Evolutionary conservation across 92 coral and sea anemone genomes (phyloP).

Genomic region (Pocillopora meandrina): DNA sequence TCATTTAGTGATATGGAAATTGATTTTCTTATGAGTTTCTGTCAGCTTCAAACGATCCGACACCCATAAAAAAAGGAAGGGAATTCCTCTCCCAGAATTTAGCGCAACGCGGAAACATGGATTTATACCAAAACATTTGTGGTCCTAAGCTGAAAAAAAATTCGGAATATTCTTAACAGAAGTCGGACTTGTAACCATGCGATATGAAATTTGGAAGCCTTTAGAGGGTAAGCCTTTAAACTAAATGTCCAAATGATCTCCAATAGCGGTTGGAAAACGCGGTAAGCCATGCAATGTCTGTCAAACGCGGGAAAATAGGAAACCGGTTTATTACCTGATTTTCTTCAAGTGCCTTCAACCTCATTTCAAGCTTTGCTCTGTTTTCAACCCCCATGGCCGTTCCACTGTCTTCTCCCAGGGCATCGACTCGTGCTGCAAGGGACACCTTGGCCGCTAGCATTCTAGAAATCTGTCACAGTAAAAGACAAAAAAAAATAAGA

Average conservation of each 20-base stretch:
- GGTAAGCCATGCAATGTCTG: not conserved
- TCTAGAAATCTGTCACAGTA: slow-evolving; percentile 73
- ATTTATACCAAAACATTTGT: too few species aligned
- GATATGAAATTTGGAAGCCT: too few species aligned
- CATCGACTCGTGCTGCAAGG: slow-evolving; percentile 95
- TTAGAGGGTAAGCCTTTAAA: too few species aligned
- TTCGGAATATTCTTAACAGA: too few species aligned
- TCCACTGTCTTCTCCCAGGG: slow-evolving; percentile 90
- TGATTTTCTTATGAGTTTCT: too few species aligned
- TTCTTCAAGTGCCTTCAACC: slow-evolving; percentile 88
- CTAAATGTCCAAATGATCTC: not conserved
- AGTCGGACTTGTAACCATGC: too few species aligned
- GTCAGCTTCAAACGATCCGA: too few species aligned
- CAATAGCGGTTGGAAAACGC: not conserved
- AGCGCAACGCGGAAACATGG: too few species aligned
- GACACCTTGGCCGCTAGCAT: slow-evolving; percentile 98
- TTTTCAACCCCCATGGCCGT: slow-evolving; percentile 85
- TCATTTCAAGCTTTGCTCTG: slow-evolving; percentile 87
- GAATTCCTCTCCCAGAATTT: too few species aligned
- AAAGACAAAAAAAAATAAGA: not conserved
- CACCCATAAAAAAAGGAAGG: too few species aligned
- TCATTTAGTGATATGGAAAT: too few species aligned
- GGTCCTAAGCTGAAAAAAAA: too few species aligned
- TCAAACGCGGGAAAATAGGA: not conserved
- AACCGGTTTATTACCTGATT: slow-evolving; percentile 71